Percentiles rank a stretch among this genome's conserved stretches.
Evolutionary conservation across 2,113 vertebrate species (phyloP).

Genomic region (Macrotus californicus): DNA sequence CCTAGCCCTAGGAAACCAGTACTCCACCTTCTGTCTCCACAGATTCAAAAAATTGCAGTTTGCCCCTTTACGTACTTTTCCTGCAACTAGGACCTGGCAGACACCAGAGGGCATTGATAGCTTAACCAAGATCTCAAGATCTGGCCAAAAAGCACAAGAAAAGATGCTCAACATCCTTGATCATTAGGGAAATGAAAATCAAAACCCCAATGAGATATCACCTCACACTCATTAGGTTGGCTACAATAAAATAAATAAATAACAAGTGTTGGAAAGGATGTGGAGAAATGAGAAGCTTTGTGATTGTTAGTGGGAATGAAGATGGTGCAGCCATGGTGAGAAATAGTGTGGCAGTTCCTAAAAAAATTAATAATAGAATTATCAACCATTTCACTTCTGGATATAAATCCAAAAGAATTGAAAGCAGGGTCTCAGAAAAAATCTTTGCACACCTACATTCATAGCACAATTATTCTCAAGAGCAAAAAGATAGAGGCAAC

Average conservation of each 20-base stretch:
- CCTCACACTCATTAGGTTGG: neutral
- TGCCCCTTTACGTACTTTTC: neutral
- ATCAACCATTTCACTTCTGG: neutral
- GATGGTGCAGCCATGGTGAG: neutral
- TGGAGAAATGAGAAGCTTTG: neutral
- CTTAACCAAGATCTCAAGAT: neutral
- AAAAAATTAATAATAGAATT: constrained; percentile 12
- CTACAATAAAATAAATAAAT: neutral
- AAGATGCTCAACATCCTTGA: neutral
- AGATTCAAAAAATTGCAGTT: neutral
- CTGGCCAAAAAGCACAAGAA: neutral
- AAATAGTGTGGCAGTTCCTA: neutral
- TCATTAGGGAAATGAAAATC: neutral
- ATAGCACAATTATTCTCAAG: neutral
- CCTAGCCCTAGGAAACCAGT: neutral
- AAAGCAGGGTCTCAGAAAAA: neutral
- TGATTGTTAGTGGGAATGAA: neutral
- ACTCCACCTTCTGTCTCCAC: neutral
- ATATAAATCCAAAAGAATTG: neutral
- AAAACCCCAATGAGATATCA: neutral
- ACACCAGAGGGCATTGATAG: neutral
- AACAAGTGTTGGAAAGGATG: neutral
- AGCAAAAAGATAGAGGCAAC: neutral
- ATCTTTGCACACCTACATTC: neutral
- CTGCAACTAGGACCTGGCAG: neutral